Percentiles rank a stretch among this genome's conserved stretches.
These are phyloP conservation scores for Xyliphius kryptos DNA, from an alignment of 2,113 vertebrate species.

Conservation along the genomic window DNA sequence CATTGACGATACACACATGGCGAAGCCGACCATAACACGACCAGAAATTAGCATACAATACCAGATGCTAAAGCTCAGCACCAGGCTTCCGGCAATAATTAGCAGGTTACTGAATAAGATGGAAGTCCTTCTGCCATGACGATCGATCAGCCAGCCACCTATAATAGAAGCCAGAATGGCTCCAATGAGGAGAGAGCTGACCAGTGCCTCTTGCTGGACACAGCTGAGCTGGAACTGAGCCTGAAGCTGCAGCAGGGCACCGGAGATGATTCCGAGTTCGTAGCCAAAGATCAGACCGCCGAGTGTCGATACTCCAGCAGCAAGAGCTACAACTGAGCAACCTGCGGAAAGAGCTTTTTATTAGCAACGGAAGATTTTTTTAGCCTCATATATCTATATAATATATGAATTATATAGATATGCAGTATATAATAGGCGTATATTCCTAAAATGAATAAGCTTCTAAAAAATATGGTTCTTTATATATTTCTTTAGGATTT, in stretches of 20 bases:
- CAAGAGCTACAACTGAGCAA: conserved; percentile 56
- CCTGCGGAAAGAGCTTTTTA: conserved; percentile 50
- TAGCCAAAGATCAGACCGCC: conserved; percentile 88
- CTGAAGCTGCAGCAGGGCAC: conserved; percentile 77
- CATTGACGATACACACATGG: conserved; percentile 85
- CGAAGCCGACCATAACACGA: conserved; percentile 70
- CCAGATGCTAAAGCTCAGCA: conserved; percentile 60
- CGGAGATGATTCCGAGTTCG: conserved; percentile 83
- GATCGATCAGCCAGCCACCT: conserved; percentile 80
- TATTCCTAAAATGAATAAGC: too few relatives aligned
- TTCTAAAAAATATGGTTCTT: too few relatives aligned
- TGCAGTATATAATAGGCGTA: too few relatives aligned
- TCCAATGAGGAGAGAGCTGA: conserved; percentile 77
- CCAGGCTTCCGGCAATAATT: conserved; percentile 69
- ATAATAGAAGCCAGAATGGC: conserved; percentile 74
- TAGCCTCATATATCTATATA: too few relatives aligned
- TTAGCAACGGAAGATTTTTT: too few relatives aligned
- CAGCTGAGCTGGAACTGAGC: conserved; percentile 74
- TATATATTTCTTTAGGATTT: too few relatives aligned
- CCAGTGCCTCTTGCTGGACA: conserved; percentile 75
- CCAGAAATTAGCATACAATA: conserved; percentile 69
- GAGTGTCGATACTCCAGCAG: conserved; percentile 67
- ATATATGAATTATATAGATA: too few relatives aligned
- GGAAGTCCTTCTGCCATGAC: conserved; percentile 68
- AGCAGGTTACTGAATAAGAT: conserved; percentile 77